Evolutionary conservation across 2,888 invertebrate species (phyloP).

Genomic region (Callyntrura sp.): DNA sequence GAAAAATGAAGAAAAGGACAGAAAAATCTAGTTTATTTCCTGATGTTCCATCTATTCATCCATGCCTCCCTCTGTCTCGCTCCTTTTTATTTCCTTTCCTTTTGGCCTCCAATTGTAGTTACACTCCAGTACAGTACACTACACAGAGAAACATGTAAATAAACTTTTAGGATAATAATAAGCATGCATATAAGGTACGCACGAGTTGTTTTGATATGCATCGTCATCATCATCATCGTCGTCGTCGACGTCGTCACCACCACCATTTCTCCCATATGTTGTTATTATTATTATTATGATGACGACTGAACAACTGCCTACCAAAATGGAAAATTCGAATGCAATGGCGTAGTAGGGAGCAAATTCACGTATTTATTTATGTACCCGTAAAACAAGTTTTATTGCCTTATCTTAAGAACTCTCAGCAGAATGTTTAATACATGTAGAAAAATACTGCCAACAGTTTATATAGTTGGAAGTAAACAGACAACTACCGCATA

Average conservation of each 20-base stretch:
- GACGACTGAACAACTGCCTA: constrained; percentile 41
- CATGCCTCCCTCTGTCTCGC: neutral
- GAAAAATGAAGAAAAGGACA: constrained; percentile 44
- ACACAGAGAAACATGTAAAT: neutral
- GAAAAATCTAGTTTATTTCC: constrained; percentile 73
- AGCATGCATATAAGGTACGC: neutral
- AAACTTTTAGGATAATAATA: constrained; percentile 7
- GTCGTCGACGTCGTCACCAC: neutral
- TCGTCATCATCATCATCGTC: neutral
- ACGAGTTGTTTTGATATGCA: neutral
- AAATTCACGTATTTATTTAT: constrained; percentile 38
- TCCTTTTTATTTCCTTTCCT: neutral
- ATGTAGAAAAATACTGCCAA: constrained; percentile 51
- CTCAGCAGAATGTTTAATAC: constrained; percentile 72
- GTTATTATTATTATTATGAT: constrained; percentile 17
- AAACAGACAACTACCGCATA: neutral
- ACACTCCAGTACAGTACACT: neutral
- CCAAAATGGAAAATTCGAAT: constrained; percentile 10
- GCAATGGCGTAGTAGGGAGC: neutral
- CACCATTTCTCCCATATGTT: constrained; percentile 42
- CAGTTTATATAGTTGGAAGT: constrained; percentile 29
- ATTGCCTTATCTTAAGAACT: constrained; percentile 61
- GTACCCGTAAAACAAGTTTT: constrained; percentile 60
- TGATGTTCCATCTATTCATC: constrained; percentile 27
- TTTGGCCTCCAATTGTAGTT: constrained; percentile 6